Base-by-base conservation (phyloP, 2,888 invertebrate species). In the Drosophila multiciliata region DNA sequence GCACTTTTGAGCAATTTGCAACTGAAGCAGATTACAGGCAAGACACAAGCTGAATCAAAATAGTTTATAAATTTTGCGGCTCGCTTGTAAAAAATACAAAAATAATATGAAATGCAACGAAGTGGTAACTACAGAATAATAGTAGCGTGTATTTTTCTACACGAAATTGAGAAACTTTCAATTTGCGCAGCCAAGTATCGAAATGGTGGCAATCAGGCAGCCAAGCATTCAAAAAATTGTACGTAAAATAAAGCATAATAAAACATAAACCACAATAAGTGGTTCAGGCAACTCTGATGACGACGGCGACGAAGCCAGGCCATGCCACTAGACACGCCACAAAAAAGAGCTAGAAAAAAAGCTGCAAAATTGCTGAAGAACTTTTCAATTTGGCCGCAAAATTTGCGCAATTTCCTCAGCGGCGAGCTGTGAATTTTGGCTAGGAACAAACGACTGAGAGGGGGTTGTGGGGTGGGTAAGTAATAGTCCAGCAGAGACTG, bases 301-400 rank as follows among this genome's bases (percentile, higher is more conserved):
- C 29, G 45, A 23, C 45, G 66, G 32, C 52, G 20, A 36, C 11
- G 36, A 55, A 26, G 38, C 20, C 26, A 8, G 32, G 15, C 35
- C 29, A 50, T 65, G 33, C 73, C 61, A 62, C 67, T 69, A 59
- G 60, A 73, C 57, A 66, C 57, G 54, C 42, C 53, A 35, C 32
- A 63, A 54, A 58, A 50, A 32, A 20, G 3, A 32, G 20, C n/a
- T 17, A n/a, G 26, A 36, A 66, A 50, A 49, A 62, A 57, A 59
- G 58, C 48, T 54, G 15, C 23, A 58, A 67, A 54, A 53, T 61
- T 29, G 65, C 48, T 66, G 53, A 71, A 80, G 66, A 87, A 87
- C 78, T 87, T 87, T 87, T 82, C 86, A 82, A 80, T 87, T 87
- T 83, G 78, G 73, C 67, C 70, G 67, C 82, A 66, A 79, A 82